phyloP scores from a whole-genome alignment of 2,888 invertebrate genomes.

The Cheilosia soror region DNA sequence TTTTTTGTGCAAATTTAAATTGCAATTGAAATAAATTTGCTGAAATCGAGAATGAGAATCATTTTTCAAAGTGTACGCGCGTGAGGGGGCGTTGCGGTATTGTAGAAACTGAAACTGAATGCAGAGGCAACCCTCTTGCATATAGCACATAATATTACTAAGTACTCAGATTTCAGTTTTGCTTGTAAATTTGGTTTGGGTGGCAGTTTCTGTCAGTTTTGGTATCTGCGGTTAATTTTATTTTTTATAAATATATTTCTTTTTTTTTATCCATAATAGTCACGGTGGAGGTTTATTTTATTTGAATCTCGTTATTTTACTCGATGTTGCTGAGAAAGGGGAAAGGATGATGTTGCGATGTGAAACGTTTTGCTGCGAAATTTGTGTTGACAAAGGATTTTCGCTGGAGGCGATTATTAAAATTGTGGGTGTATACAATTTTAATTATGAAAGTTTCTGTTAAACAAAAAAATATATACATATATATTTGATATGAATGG shows the following conservation, averaged over 20 bases:
- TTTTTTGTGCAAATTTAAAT: constrained; percentile 70
- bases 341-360: constrained; percentile 34
- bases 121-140: constrained; percentile 36
- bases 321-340: constrained; percentile 14
- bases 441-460: constrained; percentile 48
- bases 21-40: constrained; percentile 76
- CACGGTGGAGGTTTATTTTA: constrained; percentile 52
- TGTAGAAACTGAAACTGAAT: constrained; percentile 36
- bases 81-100: constrained; percentile 64
- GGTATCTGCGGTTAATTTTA: constrained; percentile 67
- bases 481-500: not conserved
- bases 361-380: constrained; percentile 30
- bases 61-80: constrained; percentile 74
- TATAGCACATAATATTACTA: constrained; percentile 63
- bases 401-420: constrained; percentile 44
- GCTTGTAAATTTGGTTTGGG: constrained; percentile 31
- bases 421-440: constrained; percentile 49
- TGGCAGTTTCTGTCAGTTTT: constrained; percentile 57
- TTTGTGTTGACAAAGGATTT: constrained; percentile 58
- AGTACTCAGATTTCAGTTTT: constrained; percentile 71
- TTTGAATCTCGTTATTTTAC: constrained; percentile 33
- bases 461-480: constrained; percentile 3
- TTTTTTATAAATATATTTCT: constrained; percentile 11
- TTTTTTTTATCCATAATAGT: constrained; percentile 33
- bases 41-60: constrained; percentile 76